Base-by-base conservation (phyloP, 2,113 vertebrate species). In the human region DNA sequence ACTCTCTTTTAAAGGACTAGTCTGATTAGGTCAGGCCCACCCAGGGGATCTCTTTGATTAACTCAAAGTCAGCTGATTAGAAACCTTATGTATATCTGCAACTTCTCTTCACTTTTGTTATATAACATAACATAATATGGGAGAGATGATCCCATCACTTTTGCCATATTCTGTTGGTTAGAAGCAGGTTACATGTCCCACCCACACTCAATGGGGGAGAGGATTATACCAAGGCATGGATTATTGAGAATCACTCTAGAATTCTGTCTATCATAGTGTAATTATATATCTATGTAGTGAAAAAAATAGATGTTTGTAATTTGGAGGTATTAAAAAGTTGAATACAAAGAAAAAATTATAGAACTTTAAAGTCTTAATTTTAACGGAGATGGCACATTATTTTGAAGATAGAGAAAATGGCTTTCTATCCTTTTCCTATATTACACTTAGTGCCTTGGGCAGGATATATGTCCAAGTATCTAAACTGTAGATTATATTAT, bases 401-500 rank as follows among this genome's bases (percentile, higher is more conserved):
- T 96, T 76, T 90, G 57, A 79, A 93, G 80, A 48, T 43, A n/a
- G 70, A 88, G 30, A 94, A 93, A 87, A 52, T 66, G 14, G 38
- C 61, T 66, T 95, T 70, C 85, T 78, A 4, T 40, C 16, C 32
- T 80, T 93, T 14, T 9, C 43, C 13, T 61, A 48, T 40, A 35
- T 87, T 66, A 85, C 0, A 50, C 8, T 52, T 80, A 78, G 45
- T 92, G 22, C n/a, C 43, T 40, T 90, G 27, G 32, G 40, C 48
- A 93, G 38, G 9, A 90, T 64, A 83, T 66, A 75, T 50, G 75
- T 38, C 38, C 61, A 86, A 30, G 18, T 43, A 38, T 52, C 20
- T 83, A 80, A 81, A 85, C 13, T 72, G 80, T 59, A 81, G 11
- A 45, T 85, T 61, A 86, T 30, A 64, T 52, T 38, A 50, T 50